These are phyloP conservation scores for Cossypha heuglini DNA, from an alignment of 2,797 vertebrate genomes.

Conservation along the genomic window DNA sequence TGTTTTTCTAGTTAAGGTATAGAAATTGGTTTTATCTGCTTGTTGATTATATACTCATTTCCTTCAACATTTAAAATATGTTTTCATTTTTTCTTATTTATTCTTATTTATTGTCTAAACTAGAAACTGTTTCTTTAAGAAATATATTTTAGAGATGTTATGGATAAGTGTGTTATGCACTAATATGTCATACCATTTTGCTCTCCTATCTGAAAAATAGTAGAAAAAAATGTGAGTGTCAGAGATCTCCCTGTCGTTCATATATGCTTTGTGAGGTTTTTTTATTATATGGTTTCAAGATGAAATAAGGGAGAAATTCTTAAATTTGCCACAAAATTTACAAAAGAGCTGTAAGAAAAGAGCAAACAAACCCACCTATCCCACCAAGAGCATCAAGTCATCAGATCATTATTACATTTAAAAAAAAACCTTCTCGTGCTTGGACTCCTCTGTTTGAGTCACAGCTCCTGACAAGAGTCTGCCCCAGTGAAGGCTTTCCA, in stretches of 20 bases:
- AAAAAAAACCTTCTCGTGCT: neutral
- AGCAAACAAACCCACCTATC: neutral
- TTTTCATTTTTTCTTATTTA: neutral
- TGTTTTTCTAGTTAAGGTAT: neutral
- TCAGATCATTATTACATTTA: neutral
- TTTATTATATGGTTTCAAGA: neutral
- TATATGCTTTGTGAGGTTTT: accelerated
- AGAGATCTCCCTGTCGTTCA: neutral
- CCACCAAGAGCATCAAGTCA: neutral
- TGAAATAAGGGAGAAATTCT: neutral
- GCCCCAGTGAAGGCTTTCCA: neutral
- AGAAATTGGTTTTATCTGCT: neutral
- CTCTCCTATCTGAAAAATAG: neutral
- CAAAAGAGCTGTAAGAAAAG: neutral
- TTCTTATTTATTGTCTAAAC: neutral
- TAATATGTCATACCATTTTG: neutral
- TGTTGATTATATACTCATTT: neutral
- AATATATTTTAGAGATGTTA: neutral
- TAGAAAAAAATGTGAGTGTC: neutral
- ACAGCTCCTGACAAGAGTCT: neutral
- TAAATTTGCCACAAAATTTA: neutral
- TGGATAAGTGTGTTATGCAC: neutral
- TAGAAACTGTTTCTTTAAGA: neutral
- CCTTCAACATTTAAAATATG: neutral
- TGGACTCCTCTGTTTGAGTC: neutral